Base-by-base conservation (phyloP, 1,140 invertebrate species). In the Polypedilum vanderplanki region DNA sequence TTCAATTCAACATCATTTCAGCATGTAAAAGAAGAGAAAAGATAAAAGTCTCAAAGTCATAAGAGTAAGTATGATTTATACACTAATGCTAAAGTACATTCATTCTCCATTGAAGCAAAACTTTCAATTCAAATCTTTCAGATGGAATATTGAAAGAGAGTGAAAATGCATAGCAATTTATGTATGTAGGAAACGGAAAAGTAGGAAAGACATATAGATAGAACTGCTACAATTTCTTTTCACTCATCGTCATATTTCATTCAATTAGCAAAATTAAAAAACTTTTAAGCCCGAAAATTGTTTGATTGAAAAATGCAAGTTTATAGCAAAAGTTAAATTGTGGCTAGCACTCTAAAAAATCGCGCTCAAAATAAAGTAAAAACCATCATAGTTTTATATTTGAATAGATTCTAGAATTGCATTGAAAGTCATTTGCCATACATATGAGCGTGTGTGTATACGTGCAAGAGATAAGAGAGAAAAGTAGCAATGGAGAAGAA, bases 221-320 rank as follows among this genome's bases (percentile, higher is more conserved):
- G n/a, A n/a, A n/a, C 5, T 33, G 24, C 24, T 33, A 57, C 46
- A 12, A 3, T 46, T 15, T 15, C 46, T 57, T 46, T 33, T 33
- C 15, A 57, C 46, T 57, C n/a, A 57, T 57, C 46, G 46, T 7
- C 15, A 8, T n/a, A 57, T n/a, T 4, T 57, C n/a, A 57, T 57
- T 57, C 46, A 57, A 57, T 57, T 57, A 57, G 46, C n/a, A 57
- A 57, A n/a, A 57, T 57, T 57, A n/a, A 57, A 57, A 57, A 57
- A 57, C 46, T 57, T 57, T 57, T 46, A 3, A 3, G 46, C 46
- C 15, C 12, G 15, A 57, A 57, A 57, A 12, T 15, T n/a, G 15
- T 57, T 57, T 57, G 12, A 57, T 57, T 57, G 46, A n/a, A 57
- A n/a, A 57, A 57, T 57, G 24, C 24, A 33, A 33, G 24, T 33